These are phyloP conservation scores for Dione vanillae DNA, from an alignment of 2,888 invertebrate species.

Conservation along the genomic window DNA sequence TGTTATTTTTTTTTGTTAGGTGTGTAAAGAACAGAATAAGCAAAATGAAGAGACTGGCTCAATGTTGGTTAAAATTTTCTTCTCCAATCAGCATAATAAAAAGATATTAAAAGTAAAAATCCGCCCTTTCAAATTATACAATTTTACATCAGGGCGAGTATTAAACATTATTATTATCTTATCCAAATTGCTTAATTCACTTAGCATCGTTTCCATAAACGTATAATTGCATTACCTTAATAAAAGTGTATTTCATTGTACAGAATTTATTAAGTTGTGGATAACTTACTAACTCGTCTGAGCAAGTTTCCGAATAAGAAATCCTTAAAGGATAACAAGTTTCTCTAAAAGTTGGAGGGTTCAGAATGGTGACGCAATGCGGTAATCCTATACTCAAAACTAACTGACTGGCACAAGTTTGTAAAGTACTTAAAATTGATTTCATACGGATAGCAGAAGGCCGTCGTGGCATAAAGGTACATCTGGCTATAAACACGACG, in stretches of 20 bases:
- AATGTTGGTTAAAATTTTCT: too few relatives aligned
- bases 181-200: neutral
- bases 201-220: neutral
- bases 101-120: too few relatives aligned
- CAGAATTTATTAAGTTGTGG: slow-evolving; percentile 14
- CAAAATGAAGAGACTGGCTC: too few relatives aligned
- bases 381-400: slow-evolving; percentile 21
- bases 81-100: too few relatives aligned
- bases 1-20: too few relatives aligned
- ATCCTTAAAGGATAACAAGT: slow-evolving; percentile 33
- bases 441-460: neutral
- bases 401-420: neutral
- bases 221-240: slow-evolving; percentile 3
- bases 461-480: too few relatives aligned
- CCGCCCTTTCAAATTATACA: neutral
- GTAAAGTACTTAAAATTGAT: neutral
- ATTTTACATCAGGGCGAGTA: neutral
- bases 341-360: slow-evolving; percentile 22
- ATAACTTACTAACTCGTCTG: slow-evolving; percentile 8
- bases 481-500: too few relatives aligned
- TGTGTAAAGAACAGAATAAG: too few relatives aligned
- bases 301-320: slow-evolving; percentile 24
- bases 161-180: neutral
- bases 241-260: slow-evolving; percentile 12
- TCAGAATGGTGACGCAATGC: slow-evolving; percentile 26